Conservation (phyloP, 2,113 vertebrate genomes). For the Aptenodytes forsteri region DNA sequence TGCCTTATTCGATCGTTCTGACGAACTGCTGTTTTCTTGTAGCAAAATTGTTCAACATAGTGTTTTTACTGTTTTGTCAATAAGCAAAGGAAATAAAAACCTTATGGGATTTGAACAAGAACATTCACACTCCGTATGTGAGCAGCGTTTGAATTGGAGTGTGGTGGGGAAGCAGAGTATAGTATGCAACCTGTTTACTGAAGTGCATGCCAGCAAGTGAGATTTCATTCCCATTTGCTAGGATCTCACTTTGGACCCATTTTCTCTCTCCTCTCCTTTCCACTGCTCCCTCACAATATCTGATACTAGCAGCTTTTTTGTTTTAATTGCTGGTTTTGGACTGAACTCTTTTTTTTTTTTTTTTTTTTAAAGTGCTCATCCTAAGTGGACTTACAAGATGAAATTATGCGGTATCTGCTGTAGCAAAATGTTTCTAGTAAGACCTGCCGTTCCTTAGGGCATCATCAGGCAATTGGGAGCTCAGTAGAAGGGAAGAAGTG, state of each 20-base stretch:
- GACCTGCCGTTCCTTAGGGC: background rate
- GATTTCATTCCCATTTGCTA: background rate
- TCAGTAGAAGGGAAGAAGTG: background rate
- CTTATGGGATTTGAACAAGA: conserved; percentile 63
- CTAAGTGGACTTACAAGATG: background rate
- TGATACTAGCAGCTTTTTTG: background rate
- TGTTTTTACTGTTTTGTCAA: conserved; percentile 64
- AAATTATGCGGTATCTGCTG: background rate
- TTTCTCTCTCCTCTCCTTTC: background rate
- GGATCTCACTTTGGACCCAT: background rate
- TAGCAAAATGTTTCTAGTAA: background rate
- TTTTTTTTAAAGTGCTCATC: background rate
- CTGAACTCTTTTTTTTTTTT: background rate
- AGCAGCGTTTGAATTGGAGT: conserved; percentile 62
- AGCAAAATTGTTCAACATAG: conserved; percentile 56
- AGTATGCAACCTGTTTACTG: conserved; percentile 64
- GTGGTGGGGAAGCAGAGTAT: conserved; percentile 41
- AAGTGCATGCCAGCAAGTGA: conserved; percentile 50
- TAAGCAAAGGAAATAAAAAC: conserved; percentile 64
- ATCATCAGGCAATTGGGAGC: background rate
- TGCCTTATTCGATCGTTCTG: conserved; percentile 30
- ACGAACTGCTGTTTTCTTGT: conserved; percentile 68
- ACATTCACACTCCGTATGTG: conserved; percentile 69
- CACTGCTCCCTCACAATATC: background rate
- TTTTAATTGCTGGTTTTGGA: background rate